phyloP scores from a whole-genome alignment of 2,113 vertebrate species.

The Macaca fascicularis region DNA sequence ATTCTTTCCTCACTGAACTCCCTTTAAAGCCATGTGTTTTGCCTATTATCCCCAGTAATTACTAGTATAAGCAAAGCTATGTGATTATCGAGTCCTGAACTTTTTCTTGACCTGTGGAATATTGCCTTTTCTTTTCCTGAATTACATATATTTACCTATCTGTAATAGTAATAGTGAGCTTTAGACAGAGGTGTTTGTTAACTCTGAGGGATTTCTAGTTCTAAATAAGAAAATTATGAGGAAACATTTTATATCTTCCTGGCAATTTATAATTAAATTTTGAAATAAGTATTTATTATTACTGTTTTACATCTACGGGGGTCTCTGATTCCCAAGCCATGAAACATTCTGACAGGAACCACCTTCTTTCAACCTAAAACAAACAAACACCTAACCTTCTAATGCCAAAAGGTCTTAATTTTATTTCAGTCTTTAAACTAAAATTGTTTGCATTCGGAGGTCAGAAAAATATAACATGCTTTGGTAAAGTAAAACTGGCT shows the following conservation, averaged over 20 bases:
- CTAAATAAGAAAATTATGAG: conserved; percentile 48
- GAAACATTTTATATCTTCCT: conserved; percentile 14
- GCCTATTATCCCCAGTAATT: not conserved
- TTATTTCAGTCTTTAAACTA: conserved; percentile 48
- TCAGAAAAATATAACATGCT: conserved; percentile 50
- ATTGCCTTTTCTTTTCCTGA: conserved; percentile 11
- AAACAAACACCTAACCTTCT: conserved; percentile 7
- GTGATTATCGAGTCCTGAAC: not conserved
- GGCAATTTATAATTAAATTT: conserved; percentile 50
- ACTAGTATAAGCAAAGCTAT: not conserved
- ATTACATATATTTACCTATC: conserved; percentile 14
- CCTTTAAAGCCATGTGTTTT: not conserved
- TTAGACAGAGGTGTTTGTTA: conserved; percentile 25
- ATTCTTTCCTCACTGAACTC: not conserved
- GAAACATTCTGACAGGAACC: conserved; percentile 50
- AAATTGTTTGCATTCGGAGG: conserved; percentile 55
- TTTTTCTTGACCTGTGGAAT: not conserved
- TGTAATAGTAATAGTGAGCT: not conserved
- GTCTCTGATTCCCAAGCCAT: not conserved
- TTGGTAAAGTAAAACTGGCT: conserved; percentile 53
- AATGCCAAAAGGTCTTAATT: conserved; percentile 37
- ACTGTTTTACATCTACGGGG: not conserved
- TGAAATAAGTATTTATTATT: conserved; percentile 46
- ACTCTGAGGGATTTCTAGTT: conserved; percentile 37
- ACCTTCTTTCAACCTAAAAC: conserved; percentile 43